Base-by-base conservation (phyloP, 2,797 vertebrate species). In the Rhyacichthys aspro region DNA sequence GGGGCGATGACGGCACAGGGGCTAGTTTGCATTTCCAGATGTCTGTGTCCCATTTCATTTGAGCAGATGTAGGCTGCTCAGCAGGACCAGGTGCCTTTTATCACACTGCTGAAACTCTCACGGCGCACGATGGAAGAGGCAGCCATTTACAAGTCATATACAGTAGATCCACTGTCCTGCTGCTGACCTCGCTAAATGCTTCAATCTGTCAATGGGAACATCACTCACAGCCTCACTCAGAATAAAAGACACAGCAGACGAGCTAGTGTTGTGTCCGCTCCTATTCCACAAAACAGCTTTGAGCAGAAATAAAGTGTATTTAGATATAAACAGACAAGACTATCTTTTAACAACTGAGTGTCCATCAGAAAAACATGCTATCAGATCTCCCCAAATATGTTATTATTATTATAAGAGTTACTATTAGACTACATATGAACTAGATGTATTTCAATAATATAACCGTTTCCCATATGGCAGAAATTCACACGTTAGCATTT, bases 141-240 rank as follows among this genome's bases (percentile, higher is more conserved):
- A 7, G 33, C 34, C 61, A 44, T 58, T 58, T n/a, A 59, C 49
- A 63, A 56, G 52, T 59, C 53, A 11, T 23, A 59, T 1, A 37
- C 34, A 71, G 54, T 1, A 37, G 14, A 37, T 15, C 17, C 28
- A 10, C 47, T 76, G 63, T 74, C 78, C 80, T 57, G 52, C 54
- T 33, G 59, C 65, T 78, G 79, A 83, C 68, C 77, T 55, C 41
- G 14, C 17, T 71, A 67, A 72, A 55, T 37, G 48, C 55, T 79
- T 41, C 47, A 75, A 8, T 55, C 70, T 78, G 54, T 57, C 23
- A 28, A 28, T 28, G 23, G 23, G 66, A 43, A 42, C 53, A 16
- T 47, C 36, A 32, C 46, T 4, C 17, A 34, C 19, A 8, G 0
- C 39, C 55, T 67, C 34, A 3, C 32, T 34, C 0, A 9, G 5